Conservation (phyloP, 2,888 invertebrate species). For the Drosophila prostipennis region DNA sequence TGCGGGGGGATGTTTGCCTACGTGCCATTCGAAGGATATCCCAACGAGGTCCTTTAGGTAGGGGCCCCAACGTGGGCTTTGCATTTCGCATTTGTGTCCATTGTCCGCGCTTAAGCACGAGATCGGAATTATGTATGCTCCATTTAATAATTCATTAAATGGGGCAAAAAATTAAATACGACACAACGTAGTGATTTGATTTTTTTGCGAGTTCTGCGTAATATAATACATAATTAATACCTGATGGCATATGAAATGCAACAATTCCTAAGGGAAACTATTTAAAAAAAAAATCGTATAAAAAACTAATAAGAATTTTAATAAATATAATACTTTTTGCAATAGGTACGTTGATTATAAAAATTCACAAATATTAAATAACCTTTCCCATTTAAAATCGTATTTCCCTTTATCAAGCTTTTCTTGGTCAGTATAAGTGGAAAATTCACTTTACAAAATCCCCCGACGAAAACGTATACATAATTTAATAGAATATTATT, state of each 20-base stretch:
- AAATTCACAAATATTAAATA: not conserved
- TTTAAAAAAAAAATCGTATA: not conserved
- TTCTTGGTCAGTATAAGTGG: slow-evolving; percentile 1
- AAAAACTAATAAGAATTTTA: no score
- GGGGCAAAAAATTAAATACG: slow-evolving; percentile 13
- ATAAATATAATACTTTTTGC: no score
- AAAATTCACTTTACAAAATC: slow-evolving; percentile 28
- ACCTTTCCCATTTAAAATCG: slow-evolving; percentile 1
- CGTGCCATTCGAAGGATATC: slow-evolving; percentile 58
- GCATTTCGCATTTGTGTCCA: slow-evolving; percentile 19
- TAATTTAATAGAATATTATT: slow-evolving; percentile 50
- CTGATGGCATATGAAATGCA: slow-evolving; percentile 9
- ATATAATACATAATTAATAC: slow-evolving; percentile 21
- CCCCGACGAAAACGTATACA: slow-evolving; percentile 42
- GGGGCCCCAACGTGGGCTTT: slow-evolving; percentile 11
- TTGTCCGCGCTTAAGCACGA: slow-evolving; percentile 33
- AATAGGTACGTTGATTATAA: not conserved
- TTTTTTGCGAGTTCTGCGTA: not conserved
- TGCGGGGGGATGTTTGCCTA: slow-evolving; percentile 13
- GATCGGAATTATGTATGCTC: slow-evolving; percentile 43
- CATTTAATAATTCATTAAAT: slow-evolving; percentile 60
- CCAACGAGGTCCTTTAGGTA: slow-evolving; percentile 26
- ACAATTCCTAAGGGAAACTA: no score
- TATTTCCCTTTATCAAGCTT: slow-evolving; percentile 5
- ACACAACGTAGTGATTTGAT: not conserved